phyloP scores from a whole-genome alignment of 2,797 vertebrate species.

The Rallus crepitans region DNA sequence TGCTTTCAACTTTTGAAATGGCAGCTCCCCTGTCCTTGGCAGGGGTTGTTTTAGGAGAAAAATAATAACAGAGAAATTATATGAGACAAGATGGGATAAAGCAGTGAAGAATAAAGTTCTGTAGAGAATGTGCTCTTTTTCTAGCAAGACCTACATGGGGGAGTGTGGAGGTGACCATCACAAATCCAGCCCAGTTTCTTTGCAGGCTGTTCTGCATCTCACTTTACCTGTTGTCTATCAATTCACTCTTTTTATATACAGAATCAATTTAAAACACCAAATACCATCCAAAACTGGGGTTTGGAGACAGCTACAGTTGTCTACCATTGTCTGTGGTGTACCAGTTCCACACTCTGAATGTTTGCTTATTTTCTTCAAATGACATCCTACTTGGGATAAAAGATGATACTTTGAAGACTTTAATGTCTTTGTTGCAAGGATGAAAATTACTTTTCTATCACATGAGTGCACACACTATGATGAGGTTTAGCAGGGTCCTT shows the following conservation, averaged over 20 bases:
- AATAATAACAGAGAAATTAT: background rate
- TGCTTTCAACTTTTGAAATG: background rate
- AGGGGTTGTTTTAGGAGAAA: background rate
- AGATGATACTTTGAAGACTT: background rate
- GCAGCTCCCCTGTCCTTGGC: background rate
- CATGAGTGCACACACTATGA: background rate
- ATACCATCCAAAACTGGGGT: background rate
- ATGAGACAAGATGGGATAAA: background rate
- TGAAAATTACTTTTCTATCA: background rate
- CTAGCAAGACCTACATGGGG: background rate
- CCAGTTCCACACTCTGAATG: background rate
- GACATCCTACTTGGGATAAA: background rate
- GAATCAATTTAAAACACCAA: background rate
- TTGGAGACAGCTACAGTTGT: background rate
- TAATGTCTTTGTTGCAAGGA: background rate
- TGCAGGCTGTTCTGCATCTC: background rate
- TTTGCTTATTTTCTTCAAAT: background rate
- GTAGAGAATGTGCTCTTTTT: background rate
- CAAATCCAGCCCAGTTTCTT: background rate
- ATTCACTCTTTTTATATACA: background rate
- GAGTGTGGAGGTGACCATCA: background rate
- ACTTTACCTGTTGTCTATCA: background rate
- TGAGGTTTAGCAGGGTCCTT: background rate
- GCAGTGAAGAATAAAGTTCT: background rate
- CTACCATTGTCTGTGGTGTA: background rate